Conservation (phyloP, 2,113 vertebrate genomes). For the Xiphophorus couchianus region DNA sequence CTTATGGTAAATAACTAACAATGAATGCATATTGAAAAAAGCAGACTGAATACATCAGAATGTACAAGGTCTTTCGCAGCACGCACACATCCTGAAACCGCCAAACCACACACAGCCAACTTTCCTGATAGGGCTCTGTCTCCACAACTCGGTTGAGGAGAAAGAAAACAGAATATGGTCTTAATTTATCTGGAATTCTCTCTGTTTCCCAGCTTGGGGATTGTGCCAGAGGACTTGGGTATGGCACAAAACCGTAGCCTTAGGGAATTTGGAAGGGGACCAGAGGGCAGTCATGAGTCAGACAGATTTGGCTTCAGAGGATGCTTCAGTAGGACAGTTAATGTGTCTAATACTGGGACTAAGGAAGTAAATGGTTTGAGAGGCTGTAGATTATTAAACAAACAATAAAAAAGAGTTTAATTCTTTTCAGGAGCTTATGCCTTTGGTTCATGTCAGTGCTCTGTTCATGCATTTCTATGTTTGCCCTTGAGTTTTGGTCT, state of each 20-base stretch:
- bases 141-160: slow-evolving; percentile 44
- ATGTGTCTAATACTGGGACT: slow-evolving; percentile 5
- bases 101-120: slow-evolving; percentile 31
- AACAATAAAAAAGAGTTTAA: neutral
- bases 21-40: neutral
- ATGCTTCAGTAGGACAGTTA: slow-evolving; percentile 21
- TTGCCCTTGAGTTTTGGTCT: neutral
- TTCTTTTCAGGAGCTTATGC: neutral
- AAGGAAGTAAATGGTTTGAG: neutral
- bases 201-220: slow-evolving; percentile 47
- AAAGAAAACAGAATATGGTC: slow-evolving; percentile 66
- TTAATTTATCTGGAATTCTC: slow-evolving; percentile 73
- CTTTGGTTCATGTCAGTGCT: neutral
- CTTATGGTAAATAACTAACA: slow-evolving; percentile 3
- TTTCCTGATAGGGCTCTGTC: slow-evolving; percentile 35
- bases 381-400: neutral
- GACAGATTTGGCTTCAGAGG: slow-evolving; percentile 29
- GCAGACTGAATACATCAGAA: slow-evolving; percentile 11
- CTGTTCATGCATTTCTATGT: neutral
- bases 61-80: slow-evolving; percentile 2
- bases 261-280: slow-evolving; percentile 54
- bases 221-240: slow-evolving; percentile 54
- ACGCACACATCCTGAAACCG: slow-evolving; percentile 12
- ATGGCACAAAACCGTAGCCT: slow-evolving; percentile 52
- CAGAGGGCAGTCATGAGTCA: slow-evolving; percentile 50